These are phyloP conservation scores for Scaptomyza polygonia DNA, from an alignment of 2,888 invertebrate genomes.

Conservation along the genomic window DNA sequence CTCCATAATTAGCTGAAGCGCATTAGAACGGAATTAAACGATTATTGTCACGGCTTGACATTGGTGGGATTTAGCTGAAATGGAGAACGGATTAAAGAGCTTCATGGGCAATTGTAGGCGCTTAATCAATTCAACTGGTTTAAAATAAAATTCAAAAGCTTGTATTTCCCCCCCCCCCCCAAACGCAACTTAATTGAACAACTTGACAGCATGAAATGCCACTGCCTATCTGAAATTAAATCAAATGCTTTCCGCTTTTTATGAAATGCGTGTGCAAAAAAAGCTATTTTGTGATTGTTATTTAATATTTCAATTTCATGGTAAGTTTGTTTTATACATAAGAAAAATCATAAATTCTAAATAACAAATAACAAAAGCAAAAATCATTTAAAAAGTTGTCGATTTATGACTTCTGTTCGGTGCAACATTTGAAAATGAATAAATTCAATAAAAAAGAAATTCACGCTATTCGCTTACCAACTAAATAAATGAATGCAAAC, in stretches of 20 bases:
- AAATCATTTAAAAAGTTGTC: conserved; percentile 19
- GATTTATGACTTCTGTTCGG: neutral
- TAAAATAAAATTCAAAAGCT: conserved; percentile 9
- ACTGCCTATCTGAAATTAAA: conserved; percentile 67
- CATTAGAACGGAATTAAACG: conserved; percentile 57
- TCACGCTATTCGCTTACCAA: conserved; percentile 4
- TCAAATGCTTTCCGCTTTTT: conserved; percentile 26
- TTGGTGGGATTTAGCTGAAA: conserved; percentile 32
- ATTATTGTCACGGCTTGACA: conserved; percentile 58
- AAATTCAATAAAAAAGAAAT: conserved; percentile 16
- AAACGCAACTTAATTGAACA: conserved; percentile 56
- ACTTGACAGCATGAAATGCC: conserved; percentile 16
- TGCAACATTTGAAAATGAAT: conserved; percentile 14
- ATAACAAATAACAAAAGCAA: conserved; percentile 11
- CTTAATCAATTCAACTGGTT: conserved; percentile 35
- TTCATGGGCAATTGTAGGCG: conserved; percentile 37
- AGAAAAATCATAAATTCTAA: conserved; percentile 20
- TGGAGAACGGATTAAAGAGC: conserved; percentile 46
- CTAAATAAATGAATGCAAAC: conserved; percentile 25
- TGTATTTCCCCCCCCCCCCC: neutral
- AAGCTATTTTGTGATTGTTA: conserved; percentile 3
- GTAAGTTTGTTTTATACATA: conserved; percentile 4
- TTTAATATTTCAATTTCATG: conserved; percentile 37
- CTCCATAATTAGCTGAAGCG: conserved; percentile 55
- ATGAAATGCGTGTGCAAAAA: neutral